Evolutionary conservation across 2,797 vertebrate species (phyloP).

Genomic region (Cirrhinus mrigala): DNA sequence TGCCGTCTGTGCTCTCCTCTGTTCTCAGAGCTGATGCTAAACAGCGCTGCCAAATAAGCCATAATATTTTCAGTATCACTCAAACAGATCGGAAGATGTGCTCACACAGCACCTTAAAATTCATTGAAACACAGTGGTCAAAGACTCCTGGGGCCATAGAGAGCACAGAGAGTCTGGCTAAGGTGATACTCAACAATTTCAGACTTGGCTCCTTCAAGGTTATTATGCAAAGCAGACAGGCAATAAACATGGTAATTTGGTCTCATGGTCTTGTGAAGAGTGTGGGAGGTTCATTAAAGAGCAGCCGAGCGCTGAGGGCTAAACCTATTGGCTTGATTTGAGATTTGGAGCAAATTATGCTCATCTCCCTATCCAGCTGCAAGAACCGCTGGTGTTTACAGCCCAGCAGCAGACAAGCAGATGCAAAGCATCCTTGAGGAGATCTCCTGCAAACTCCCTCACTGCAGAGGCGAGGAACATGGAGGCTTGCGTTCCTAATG

Average conservation of each 20-base stretch:
- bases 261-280: constrained; percentile 34
- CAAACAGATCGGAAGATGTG: neutral
- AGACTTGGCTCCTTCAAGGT: constrained; percentile 11
- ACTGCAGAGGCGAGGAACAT: neutral
- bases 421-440: constrained; percentile 16
- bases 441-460: constrained; percentile 20
- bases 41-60: constrained; percentile 12
- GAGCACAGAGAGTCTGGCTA: constrained; percentile 11
- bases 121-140: constrained; percentile 11
- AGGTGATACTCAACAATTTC: constrained; percentile 29
- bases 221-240: constrained; percentile 49
- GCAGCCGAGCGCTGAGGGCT: constrained; percentile 1
- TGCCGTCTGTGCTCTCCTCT: constrained; percentile 2
- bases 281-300: constrained; percentile 44
- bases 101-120: neutral
- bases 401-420: constrained; percentile 7
- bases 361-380: constrained; percentile 36
- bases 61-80: constrained; percentile 25
- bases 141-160: neutral
- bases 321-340: constrained; percentile 21
- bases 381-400: constrained; percentile 35
- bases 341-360: constrained; percentile 41
- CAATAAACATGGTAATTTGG: constrained; percentile 52
- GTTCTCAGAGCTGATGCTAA: constrained; percentile 8
- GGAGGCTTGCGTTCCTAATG: neutral